Conservation (phyloP, 2,888 invertebrate species). For the Lordiphosa andalusiaca region DNA sequence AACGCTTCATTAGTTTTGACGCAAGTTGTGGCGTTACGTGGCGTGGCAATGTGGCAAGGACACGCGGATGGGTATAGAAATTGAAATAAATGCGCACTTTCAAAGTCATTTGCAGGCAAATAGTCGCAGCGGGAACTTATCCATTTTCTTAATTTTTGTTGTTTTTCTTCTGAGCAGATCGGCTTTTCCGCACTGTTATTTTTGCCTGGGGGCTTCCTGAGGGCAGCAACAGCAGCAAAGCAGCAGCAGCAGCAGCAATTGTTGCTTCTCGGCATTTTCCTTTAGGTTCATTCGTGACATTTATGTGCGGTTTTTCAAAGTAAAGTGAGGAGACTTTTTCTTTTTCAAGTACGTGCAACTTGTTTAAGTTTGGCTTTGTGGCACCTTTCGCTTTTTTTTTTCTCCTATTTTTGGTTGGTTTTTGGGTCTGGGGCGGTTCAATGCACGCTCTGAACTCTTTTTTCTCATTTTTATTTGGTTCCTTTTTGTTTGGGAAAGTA, state of each 20-base stretch:
- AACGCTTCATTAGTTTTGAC: slow-evolving; percentile 52
- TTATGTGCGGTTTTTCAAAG: slow-evolving; percentile 65
- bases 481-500: slow-evolving; percentile 48
- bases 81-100: slow-evolving; percentile 66
- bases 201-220: slow-evolving; percentile 37
- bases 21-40: slow-evolving; percentile 23
- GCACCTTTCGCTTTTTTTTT: slow-evolving; percentile 70
- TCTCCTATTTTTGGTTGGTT: neutral
- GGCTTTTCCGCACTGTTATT: slow-evolving; percentile 59
- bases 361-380: slow-evolving; percentile 46
- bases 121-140: slow-evolving; percentile 46
- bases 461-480: slow-evolving; percentile 11
- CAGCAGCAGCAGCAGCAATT: slow-evolving; percentile 57
- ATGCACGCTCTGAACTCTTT: slow-evolving; percentile 44
- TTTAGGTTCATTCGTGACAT: slow-evolving; percentile 64
- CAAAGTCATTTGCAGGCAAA: slow-evolving; percentile 64
- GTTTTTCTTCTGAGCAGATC: slow-evolving; percentile 28
- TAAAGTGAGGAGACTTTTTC: slow-evolving; percentile 35
- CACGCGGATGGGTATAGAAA: slow-evolving; percentile 26
- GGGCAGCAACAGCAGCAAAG: slow-evolving; percentile 19
- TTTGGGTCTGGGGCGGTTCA: slow-evolving; percentile 48
- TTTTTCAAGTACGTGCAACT: slow-evolving; percentile 63
- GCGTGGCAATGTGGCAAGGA: slow-evolving; percentile 9
- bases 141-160: slow-evolving; percentile 48
- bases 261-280: slow-evolving; percentile 55